A percentile compares a stretch with the other conserved stretches of the same genome.
Conservation (phyloP, 1,140 invertebrate genomes). For the Zeugodacus cucurbitae region DNA sequence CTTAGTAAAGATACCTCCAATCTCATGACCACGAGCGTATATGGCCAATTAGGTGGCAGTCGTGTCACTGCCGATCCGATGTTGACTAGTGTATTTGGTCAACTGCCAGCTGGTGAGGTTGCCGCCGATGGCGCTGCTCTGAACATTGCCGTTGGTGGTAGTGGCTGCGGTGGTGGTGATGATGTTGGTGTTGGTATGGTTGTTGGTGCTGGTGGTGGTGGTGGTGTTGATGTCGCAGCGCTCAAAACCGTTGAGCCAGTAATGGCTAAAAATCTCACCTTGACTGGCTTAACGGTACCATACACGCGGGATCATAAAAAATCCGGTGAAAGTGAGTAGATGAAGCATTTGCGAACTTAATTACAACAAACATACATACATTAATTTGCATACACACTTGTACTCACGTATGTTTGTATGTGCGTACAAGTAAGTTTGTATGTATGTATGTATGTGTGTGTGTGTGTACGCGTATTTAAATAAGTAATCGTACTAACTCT, state of each 20-base stretch:
- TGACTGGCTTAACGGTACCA: conserved; percentile 26
- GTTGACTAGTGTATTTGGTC: neutral
- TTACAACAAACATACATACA: neutral
- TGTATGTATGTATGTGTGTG: neutral
- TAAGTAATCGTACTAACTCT: conserved; percentile 9
- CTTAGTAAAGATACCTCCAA: neutral
- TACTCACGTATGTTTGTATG: neutral
- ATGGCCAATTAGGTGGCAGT: neutral
- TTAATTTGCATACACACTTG: neutral
- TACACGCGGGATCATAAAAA: conserved; percentile 12
- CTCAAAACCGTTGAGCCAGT: neutral
- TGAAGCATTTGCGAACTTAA: neutral
- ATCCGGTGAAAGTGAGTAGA: conserved; percentile 27
- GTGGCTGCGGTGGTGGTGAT: neutral
- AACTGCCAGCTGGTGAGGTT: neutral
- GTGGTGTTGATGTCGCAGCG: neutral
- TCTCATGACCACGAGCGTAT: neutral
- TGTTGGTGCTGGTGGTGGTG: neutral
- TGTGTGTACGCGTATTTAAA: neutral
- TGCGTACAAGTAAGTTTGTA: neutral
- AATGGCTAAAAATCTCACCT: conserved; percentile 16
- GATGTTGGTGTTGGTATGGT: neutral
- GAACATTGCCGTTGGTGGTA: conserved; percentile 5
- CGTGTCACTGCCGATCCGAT: neutral
- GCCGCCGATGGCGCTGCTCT: neutral